A percentile compares a stretch with the other conserved stretches of the same genome.
phyloP scores from a whole-genome alignment of 1,140 invertebrate genomes.

The Ceratina calcarata region DNA sequence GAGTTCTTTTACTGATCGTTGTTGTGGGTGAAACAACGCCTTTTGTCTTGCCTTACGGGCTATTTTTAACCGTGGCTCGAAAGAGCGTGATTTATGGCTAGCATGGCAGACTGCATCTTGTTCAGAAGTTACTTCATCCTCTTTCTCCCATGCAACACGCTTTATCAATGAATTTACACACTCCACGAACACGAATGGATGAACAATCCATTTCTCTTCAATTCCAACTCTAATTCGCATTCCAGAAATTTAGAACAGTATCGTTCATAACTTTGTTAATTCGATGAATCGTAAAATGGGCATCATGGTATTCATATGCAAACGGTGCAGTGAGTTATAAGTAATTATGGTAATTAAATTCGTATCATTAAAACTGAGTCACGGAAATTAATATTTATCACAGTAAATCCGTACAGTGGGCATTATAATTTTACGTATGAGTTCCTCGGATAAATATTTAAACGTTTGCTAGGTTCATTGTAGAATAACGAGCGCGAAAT shows the following conservation, averaged over 20 bases:
- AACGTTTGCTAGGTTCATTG: background rate
- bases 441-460: background rate
- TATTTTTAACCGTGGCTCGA: slow-evolving; percentile 23
- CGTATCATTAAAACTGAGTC: background rate
- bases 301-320: background rate
- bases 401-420: background rate
- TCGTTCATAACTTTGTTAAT: no score
- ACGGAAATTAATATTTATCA: background rate
- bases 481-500: background rate
- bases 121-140: slow-evolving; percentile 8
- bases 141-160: background rate
- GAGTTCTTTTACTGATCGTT: slow-evolving; percentile 2
- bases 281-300: background rate
- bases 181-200: background rate
- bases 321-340: background rate
- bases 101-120: background rate
- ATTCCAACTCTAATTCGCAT: background rate
- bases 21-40: background rate
- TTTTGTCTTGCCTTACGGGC: slow-evolving; percentile 7
- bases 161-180: background rate
- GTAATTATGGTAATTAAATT: slow-evolving; percentile 18
- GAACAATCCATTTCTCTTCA: background rate
- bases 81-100: background rate
- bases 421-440: background rate
- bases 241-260: background rate